phyloP scores from a whole-genome alignment of 2,113 vertebrate species.

The Tyrannus savana region DNA sequence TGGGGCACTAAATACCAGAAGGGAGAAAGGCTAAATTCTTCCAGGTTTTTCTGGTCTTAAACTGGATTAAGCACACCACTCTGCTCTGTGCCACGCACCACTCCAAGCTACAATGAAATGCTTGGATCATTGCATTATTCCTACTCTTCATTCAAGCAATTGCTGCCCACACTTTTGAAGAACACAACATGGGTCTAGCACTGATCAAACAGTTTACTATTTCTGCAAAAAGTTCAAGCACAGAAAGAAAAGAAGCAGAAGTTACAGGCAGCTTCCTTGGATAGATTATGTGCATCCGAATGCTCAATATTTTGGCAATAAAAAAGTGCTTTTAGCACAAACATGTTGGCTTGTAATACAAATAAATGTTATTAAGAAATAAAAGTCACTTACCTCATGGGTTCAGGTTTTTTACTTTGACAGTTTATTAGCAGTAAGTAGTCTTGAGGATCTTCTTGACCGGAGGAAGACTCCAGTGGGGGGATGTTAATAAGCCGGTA shows the following conservation, averaged over 20 bases:
- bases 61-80: neutral
- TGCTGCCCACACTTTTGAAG: neutral
- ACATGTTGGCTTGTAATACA: neutral
- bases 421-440: slow-evolving; percentile 97
- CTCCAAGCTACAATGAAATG: neutral
- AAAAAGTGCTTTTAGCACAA: neutral
- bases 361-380: neutral
- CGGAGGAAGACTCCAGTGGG: slow-evolving; percentile 85
- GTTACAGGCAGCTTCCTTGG: neutral
- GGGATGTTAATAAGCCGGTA: slow-evolving; percentile 92
- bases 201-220: neutral
- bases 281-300: neutral
- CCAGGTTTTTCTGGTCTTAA: neutral
- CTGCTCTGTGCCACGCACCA: neutral
- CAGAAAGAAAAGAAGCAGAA: neutral
- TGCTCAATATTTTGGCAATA: rapidly evolving
- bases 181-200: neutral
- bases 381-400: slow-evolving; percentile 80
- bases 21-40: neutral
- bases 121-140: neutral
- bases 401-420: slow-evolving; percentile 98
- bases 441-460: slow-evolving; percentile 95
- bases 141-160: neutral
- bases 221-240: neutral
- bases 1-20: neutral